Evolutionary conservation across 2,888 invertebrate species (phyloP).

Genomic region (Apotomis capreana): DNA sequence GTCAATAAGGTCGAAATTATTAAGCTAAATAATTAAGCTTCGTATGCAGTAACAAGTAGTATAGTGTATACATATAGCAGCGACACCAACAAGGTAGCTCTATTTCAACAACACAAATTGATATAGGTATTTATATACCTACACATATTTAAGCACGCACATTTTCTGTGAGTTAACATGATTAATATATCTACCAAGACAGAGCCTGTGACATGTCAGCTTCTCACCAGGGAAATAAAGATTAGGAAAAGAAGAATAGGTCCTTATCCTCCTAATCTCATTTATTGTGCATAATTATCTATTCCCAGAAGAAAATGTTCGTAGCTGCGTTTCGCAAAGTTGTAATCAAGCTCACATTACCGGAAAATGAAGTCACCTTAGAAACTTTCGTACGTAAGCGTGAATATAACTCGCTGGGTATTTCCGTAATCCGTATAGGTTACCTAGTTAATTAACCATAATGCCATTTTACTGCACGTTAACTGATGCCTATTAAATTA

Average conservation of each 20-base stretch:
- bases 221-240: background rate
- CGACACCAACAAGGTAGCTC: too few relatives aligned
- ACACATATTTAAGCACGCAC: too few relatives aligned
- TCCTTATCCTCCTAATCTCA: background rate
- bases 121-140: background rate
- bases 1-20: too few relatives aligned
- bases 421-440: background rate
- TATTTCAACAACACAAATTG: too few relatives aligned
- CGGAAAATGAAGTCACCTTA: slow-evolving; percentile 3
- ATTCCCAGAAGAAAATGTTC: slow-evolving; percentile 5
- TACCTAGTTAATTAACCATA: background rate
- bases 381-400: slow-evolving; percentile 7
- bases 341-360: background rate
- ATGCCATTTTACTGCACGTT: background rate
- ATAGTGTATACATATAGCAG: too few relatives aligned
- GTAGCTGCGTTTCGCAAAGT: background rate
- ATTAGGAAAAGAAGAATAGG: background rate
- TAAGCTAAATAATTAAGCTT: too few relatives aligned
- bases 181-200: background rate
- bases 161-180: background rate
- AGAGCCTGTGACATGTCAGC: background rate
- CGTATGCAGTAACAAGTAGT: too few relatives aligned
- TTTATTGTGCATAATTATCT: background rate
- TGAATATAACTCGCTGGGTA: background rate
- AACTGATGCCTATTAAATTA: background rate